Evolutionary conservation across 1,140 invertebrate species (phyloP), one percentile per base, ranked within the genome.

Genomic region (Pseudomyrmex dendroicus): DNA sequence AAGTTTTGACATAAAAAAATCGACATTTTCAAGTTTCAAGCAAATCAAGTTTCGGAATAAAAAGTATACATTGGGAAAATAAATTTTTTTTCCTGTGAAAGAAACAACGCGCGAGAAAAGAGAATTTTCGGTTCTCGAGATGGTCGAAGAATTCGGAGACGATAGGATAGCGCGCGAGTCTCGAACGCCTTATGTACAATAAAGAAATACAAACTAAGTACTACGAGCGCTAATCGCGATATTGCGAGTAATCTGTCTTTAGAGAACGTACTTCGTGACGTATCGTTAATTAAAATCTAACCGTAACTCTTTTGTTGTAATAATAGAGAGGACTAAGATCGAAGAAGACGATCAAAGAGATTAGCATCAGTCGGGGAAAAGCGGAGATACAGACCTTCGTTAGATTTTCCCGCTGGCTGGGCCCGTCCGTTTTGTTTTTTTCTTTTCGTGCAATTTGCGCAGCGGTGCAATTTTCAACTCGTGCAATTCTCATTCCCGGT

Each of bases 341-440:
- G 10, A 2, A 57, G 13, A 50, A 22, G 9, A 9, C 3, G 8
- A 67, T 67, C 13, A 20, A 76, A 66, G 48, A 59, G 12, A 78
- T 78, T 12, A 8, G 20, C 20, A n/a, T 48, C 2, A 59, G 5
- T 48, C 7, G 54, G 15, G 46, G 15, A 72, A 70, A 35, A 59
- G 7, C 52, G 44, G 20, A 8, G 44, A 72, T 80, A 80, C 76
- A 72, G 22, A 80, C 76, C 76, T 80, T 59, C 56, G 15, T 70
- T 78, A 57, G 48, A 44, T 22, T 54, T 59, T 22, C 17, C 10
- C 17, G 13, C 70, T 57, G 22, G 67, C 52, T 35, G 35, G 35
- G 35, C 5, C 5, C 35, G 13, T 68, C 44, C 44, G n/a, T 3
- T 22, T 61, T 48, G n/a, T n/a, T 15, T n/a, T 48, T 56, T 35